Conservation (phyloP, 2,113 vertebrate species). For the Nycticryphes semicollaris region DNA sequence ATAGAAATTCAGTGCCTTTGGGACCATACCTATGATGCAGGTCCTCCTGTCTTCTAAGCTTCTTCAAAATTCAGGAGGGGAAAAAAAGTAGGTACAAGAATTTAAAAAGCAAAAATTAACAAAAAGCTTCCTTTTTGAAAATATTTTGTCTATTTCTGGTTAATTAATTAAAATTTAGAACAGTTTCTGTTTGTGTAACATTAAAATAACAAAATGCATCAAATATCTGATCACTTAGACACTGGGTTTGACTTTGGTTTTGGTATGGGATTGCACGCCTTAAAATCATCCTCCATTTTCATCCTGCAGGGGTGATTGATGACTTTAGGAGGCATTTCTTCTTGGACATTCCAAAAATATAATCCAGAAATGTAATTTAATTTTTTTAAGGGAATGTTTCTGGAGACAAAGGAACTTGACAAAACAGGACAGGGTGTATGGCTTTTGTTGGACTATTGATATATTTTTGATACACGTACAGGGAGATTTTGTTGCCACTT, state of each 20-base stretch:
- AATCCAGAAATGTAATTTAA: neutral
- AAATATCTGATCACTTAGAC: neutral
- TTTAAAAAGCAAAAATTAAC: neutral
- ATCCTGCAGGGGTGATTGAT: neutral
- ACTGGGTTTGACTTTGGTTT: neutral
- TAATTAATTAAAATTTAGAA: neutral
- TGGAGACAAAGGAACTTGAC: neutral
- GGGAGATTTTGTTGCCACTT: neutral
- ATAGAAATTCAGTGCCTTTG: neutral
- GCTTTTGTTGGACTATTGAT: neutral
- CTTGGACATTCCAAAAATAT: neutral
- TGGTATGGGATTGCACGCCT: neutral
- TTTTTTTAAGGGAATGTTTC: neutral
- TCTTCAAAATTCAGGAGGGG: neutral
- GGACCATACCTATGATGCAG: neutral
- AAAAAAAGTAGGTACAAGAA: neutral
- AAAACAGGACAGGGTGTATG: neutral
- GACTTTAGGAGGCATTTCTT: neutral
- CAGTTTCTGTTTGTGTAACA: neutral
- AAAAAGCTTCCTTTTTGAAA: neutral
- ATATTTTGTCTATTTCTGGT: neutral
- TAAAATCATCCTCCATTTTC: neutral
- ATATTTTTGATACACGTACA: neutral
- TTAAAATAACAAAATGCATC: neutral
- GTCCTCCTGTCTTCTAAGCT: neutral